These are phyloP conservation scores for Lethenteron reissneri DNA, from an alignment of 2,113 vertebrate species.

Conservation along the genomic window DNA sequence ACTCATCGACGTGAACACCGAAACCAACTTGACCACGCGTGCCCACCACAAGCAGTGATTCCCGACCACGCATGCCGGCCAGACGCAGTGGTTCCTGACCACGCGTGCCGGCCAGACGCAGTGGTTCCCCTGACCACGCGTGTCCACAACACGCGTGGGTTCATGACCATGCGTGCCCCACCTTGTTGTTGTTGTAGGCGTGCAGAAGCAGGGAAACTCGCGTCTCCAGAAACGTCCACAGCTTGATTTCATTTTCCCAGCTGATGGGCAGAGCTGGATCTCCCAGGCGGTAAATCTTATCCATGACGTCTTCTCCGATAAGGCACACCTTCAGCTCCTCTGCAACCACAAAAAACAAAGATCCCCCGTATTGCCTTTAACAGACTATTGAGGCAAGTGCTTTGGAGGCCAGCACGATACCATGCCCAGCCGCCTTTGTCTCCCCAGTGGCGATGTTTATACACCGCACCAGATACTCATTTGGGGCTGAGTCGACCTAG, in stretches of 20 bases:
- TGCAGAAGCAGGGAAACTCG: constrained; percentile 73
- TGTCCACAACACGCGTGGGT: neutral
- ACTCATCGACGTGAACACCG: too few relatives aligned
- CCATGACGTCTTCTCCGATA: constrained; percentile 56
- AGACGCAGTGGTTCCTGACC: neutral
- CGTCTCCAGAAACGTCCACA: constrained; percentile 92
- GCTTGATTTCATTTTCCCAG: constrained; percentile 89
- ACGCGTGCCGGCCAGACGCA: neutral
- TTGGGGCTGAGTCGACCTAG: too few relatives aligned
- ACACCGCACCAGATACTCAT: too few relatives aligned
- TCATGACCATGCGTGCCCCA: constrained; percentile 16
- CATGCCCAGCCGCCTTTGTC: too few relatives aligned
- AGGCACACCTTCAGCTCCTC: constrained; percentile 78
- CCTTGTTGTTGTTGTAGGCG: constrained; percentile 67
- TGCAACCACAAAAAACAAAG: constrained; percentile 22
- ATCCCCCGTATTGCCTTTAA: neutral
- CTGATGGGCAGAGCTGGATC: constrained; percentile 80
- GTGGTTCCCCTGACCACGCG: neutral
- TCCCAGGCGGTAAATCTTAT: constrained; percentile 79
- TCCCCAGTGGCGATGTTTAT: too few relatives aligned
- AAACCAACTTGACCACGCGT: too few relatives aligned
- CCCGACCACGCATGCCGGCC: neutral
- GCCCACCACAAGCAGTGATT: neutral
- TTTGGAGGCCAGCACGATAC: too few relatives aligned
- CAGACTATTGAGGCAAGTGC: too few relatives aligned